These are phyloP conservation scores for Ladona fulva DNA, from an alignment of 1,140 invertebrate genomes.

Conservation along the genomic window DNA sequence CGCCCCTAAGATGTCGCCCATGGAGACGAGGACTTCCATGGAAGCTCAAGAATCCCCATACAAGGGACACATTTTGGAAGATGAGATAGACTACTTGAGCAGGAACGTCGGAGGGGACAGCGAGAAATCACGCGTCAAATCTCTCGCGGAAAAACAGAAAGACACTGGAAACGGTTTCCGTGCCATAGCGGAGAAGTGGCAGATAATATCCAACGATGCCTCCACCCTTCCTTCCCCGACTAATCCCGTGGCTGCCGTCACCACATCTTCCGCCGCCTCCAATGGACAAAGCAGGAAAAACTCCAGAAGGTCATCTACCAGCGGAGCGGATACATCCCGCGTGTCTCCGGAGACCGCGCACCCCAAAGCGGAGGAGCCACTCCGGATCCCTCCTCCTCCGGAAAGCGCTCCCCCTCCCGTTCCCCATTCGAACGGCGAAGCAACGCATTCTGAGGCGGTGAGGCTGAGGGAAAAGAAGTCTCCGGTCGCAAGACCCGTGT, in stretches of 20 bases:
- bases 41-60: background rate
- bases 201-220: constrained; percentile 23
- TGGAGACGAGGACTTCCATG: background rate
- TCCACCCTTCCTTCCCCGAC: constrained; percentile 19
- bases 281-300: background rate
- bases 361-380: background rate
- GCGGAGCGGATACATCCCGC: background rate
- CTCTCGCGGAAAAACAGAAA: background rate
- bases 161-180: constrained; percentile 33
- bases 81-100: background rate
- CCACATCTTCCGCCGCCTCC: background rate
- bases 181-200: constrained; percentile 36
- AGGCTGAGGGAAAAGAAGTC: constrained; percentile 18
- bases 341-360: background rate
- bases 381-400: background rate
- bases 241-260: background rate
- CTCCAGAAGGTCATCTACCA: constrained; percentile 4
- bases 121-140: background rate
- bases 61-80: background rate
- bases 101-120: background rate
- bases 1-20: constrained; percentile 2
- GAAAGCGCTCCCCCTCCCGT: background rate
- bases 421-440: background rate
- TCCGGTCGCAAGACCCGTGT: background rate
- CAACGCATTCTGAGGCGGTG: background rate